Conservation (phyloP, 2,113 vertebrate genomes). For the Platichthys stellatus region DNA sequence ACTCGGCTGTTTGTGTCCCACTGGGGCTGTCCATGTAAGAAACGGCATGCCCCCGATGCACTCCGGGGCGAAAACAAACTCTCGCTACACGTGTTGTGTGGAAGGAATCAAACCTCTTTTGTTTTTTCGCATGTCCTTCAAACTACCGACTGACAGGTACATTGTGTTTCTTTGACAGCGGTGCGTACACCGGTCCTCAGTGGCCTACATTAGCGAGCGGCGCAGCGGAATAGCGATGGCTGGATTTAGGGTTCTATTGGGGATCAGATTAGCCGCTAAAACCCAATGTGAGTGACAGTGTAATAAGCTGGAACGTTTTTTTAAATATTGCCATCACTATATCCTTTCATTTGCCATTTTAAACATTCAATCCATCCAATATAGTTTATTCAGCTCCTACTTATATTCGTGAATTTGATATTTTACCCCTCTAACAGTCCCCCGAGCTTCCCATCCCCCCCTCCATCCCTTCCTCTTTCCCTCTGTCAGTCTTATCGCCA, state of each 20-base stretch:
- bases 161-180: constrained; percentile 25
- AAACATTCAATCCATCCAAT: neutral
- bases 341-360: constrained; percentile 7
- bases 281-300: constrained; percentile 38
- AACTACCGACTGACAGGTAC: constrained; percentile 36
- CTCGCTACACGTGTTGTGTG: constrained; percentile 8
- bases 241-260: constrained; percentile 58
- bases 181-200: neutral
- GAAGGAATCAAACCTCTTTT: neutral
- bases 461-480: neutral
- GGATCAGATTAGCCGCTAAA: constrained; percentile 63
- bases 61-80: constrained; percentile 3
- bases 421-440: neutral
- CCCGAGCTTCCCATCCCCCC: neutral
- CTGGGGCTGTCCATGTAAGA: constrained; percentile 25
- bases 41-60: neutral
- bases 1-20: constrained; percentile 41
- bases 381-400: neutral
- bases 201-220: constrained; percentile 51
- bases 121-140: constrained; percentile 45
- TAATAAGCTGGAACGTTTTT: constrained; percentile 52
- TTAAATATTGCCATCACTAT: constrained; percentile 27
- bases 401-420: neutral
- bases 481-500: constrained; percentile 57
- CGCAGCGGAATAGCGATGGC: constrained; percentile 58